Conservation (phyloP, 2,113 vertebrate species). For the Gasterosteus nipponicus region DNA sequence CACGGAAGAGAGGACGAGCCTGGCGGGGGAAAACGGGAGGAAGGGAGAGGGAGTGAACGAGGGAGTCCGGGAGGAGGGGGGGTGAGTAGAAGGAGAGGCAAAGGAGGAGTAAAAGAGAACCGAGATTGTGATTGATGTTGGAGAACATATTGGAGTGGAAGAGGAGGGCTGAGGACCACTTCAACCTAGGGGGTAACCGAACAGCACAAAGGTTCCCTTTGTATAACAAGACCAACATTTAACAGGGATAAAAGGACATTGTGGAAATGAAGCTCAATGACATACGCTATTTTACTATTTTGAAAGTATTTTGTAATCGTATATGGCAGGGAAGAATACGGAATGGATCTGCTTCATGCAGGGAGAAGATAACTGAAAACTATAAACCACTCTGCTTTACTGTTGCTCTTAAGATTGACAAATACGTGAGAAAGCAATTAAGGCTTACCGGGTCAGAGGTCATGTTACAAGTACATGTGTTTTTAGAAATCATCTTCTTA, state of each 20-base stretch:
- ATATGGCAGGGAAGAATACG: background rate
- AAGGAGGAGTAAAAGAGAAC: slow-evolving; percentile 16
- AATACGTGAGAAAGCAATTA: background rate
- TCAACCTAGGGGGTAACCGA: background rate
- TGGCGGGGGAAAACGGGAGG: slow-evolving; percentile 63
- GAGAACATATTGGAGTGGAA: slow-evolving; percentile 5
- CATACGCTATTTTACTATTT: background rate
- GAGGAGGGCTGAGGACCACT: background rate
- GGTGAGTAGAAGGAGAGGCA: background rate
- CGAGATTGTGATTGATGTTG: slow-evolving; percentile 16
- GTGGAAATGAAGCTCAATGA: background rate
- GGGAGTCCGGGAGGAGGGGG: background rate
- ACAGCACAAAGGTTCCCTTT: background rate
- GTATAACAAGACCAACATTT: background rate
- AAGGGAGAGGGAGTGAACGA: background rate
- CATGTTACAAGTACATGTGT: background rate
- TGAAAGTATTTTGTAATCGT: background rate
- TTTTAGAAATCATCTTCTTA: background rate
- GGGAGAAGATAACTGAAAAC: background rate
- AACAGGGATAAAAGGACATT: background rate
- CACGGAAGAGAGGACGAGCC: slow-evolving; percentile 79
- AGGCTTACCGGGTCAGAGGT: background rate
- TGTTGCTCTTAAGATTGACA: background rate
- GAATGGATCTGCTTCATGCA: background rate
- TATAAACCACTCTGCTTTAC: background rate